Evolutionary conservation across 2,888 invertebrate genomes (phyloP).

Genomic region (Mythimna loreyi): DNA sequence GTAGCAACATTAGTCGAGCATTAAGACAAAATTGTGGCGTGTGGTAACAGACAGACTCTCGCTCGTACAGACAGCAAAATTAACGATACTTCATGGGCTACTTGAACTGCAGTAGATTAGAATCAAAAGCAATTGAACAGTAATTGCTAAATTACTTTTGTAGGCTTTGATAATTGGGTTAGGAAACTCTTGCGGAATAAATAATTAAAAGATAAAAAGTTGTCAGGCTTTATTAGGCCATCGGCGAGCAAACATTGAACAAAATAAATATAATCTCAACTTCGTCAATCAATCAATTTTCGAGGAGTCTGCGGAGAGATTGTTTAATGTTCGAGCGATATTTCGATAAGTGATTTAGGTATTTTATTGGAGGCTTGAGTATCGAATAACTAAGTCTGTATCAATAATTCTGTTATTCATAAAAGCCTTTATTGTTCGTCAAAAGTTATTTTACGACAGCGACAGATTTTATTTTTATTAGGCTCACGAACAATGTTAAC

Average conservation of each 20-base stretch:
- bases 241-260: constrained; percentile 37
- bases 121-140: constrained; percentile 30
- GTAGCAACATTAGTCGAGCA: constrained; percentile 46
- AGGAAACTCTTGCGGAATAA: constrained; percentile 50
- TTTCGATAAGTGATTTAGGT: constrained; percentile 40
- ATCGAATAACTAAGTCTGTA: constrained; percentile 10
- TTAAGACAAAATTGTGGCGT: constrained; percentile 53
- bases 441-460: not conserved
- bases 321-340: constrained; percentile 37
- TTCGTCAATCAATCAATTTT: constrained; percentile 53
- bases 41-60: constrained; percentile 37
- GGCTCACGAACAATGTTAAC: too few relatives aligned
- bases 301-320: constrained; percentile 22
- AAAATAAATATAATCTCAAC: constrained; percentile 46
- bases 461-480: not conserved
- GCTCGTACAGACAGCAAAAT: constrained; percentile 17
- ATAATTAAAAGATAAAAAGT: constrained; percentile 54
- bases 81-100: constrained; percentile 24
- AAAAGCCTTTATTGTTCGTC: constrained; percentile 11
- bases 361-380: constrained; percentile 20
- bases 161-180: constrained; percentile 27
- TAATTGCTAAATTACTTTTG: constrained; percentile 44
- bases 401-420: not conserved
- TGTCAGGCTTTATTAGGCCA: constrained; percentile 33
- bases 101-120: constrained; percentile 32